phyloP scores from a whole-genome alignment of 2,888 invertebrate species.

The Epinotia nisella region DNA sequence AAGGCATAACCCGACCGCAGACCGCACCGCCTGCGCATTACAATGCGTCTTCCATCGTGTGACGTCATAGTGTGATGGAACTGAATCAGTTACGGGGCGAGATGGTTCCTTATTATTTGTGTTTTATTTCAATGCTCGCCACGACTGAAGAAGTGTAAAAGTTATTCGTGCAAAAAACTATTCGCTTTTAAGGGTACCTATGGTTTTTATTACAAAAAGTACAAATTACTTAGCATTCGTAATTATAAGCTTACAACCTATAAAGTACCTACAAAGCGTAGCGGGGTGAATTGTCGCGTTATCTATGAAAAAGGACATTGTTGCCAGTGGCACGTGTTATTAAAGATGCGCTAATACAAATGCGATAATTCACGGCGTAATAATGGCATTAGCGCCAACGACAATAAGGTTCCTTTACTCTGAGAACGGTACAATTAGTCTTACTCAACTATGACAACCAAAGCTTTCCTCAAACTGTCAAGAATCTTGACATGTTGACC shows the following conservation, averaged over 20 bases:
- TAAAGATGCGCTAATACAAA: too few species aligned
- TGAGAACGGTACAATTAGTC: not conserved
- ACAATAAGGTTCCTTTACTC: not conserved
- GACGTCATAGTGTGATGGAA: constrained; percentile 24
- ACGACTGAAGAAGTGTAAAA: not conserved
- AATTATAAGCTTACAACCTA: too few species aligned
- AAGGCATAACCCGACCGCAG: constrained; percentile 11
- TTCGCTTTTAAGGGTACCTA: not conserved
- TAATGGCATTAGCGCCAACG: too few species aligned
- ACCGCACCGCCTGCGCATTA: constrained; percentile 1
- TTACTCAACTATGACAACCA: constrained; percentile 2
- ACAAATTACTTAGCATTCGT: too few species aligned
- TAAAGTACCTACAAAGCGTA: too few species aligned
- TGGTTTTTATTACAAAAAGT: not conserved
- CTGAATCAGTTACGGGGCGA: constrained; percentile 23
- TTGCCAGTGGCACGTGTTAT: too few species aligned
- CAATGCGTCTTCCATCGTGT: constrained; percentile 18
- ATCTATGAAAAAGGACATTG: too few species aligned
- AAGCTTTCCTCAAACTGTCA: constrained; percentile 18
- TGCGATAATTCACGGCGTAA: too few species aligned
- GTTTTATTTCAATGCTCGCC: constrained; percentile 9
- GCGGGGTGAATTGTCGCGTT: too few species aligned
- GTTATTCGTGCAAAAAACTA: not conserved
- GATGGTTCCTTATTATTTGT: constrained; percentile 18
- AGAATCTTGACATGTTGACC: constrained; percentile 23